Conservation (phyloP, 2,113 vertebrate species). For the Casuarius casuarius region DNA sequence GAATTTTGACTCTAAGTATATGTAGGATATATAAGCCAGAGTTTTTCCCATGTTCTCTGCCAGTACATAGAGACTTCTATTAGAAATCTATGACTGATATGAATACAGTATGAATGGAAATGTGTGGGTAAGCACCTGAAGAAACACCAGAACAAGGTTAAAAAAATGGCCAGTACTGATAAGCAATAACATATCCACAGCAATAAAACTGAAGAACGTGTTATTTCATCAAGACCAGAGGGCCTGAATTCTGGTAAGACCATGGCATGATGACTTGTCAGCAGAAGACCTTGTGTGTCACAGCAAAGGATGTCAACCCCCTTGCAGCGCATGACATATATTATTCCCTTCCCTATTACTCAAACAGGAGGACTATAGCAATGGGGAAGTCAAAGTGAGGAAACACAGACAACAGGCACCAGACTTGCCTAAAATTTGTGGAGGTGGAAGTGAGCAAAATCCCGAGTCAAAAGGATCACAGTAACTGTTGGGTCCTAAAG, state of each 20-base stretch:
- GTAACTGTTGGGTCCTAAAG: background rate
- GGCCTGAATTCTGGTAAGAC: background rate
- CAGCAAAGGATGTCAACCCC: background rate
- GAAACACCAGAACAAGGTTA: background rate
- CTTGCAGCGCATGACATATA: background rate
- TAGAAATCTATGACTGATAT: background rate
- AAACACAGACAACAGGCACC: background rate
- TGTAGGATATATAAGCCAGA: background rate
- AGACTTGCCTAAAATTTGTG: background rate
- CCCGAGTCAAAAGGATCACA: background rate
- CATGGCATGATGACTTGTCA: background rate
- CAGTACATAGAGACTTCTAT: accelerated
- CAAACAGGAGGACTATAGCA: background rate
- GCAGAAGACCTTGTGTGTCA: background rate
- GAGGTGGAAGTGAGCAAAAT: background rate
- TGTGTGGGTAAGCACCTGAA: background rate
- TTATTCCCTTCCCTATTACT: background rate
- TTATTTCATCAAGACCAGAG: background rate
- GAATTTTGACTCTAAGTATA: background rate
- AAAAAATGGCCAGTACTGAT: background rate
- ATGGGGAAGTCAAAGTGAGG: background rate
- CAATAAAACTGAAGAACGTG: background rate
- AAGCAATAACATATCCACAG: background rate
- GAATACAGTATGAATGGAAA: background rate
- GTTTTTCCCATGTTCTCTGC: background rate